Evolutionary conservation across 2,888 invertebrate genomes (phyloP), one percentile per base, ranked within the genome.

Genomic region (Colletes collaris): DNA sequence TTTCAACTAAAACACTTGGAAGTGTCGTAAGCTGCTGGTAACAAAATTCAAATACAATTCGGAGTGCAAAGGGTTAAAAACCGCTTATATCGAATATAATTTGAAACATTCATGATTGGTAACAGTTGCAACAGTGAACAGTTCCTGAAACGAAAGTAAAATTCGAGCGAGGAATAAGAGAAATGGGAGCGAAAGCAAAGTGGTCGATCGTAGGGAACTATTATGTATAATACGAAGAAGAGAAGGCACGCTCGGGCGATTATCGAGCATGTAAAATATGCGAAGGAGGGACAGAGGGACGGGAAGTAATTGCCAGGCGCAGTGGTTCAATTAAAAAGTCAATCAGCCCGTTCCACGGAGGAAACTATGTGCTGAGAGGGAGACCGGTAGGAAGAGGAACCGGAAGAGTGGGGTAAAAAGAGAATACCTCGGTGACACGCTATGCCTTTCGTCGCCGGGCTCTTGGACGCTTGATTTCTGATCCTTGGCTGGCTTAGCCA

Each of bases 291-390:
- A 81, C 76, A 81, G 81, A 67, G 55, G 74, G 81, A 56, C 78
- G 82, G 81, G 83, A 67, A 87, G 86, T 92, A 91, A 92, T 92
- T 91, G 90, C 88, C 86, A 86, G 88, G 86, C 88, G 83, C 76
- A 88, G 88, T 87, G 88, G 90, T 91, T 90, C 90, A 91, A 92
- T 92, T 92, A 92, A 92, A 92, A 92, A 92, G 91, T 92, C 91
- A 92, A 92, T 92, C 92, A 92, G 89, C 90, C 86, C 81, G 73
- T 79, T 84, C 71, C 76, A 73, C 13, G 79, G 59, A 60, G 40
- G 16, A 37, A 66, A 64, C 69, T 76, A 75, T 80, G 70, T 59
- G 65, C 62, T 50, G 59, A 52, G 55, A 44, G 69, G 44, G 37
- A 49, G 40, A 72, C 13, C 8, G 49, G 13, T 37, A 19, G 60